Conservation (phyloP, 2,113 vertebrate genomes). For the Tupaia chinensis region DNA sequence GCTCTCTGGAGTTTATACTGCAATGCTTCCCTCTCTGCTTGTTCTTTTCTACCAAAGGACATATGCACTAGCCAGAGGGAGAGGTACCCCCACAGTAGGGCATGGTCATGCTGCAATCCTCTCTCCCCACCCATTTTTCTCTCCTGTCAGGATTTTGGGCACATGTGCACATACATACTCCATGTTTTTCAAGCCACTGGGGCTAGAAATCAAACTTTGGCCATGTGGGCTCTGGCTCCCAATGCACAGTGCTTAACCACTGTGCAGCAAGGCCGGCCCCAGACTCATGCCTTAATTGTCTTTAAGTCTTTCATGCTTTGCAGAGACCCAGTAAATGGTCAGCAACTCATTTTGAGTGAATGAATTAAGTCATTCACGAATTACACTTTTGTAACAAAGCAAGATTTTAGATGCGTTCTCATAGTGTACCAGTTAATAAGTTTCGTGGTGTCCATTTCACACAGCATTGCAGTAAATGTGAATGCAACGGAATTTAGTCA, state of each 20-base stretch:
- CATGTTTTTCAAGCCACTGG: too few species aligned
- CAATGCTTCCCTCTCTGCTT: neutral
- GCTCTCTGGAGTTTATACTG: neutral
- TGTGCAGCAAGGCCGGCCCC: too few species aligned
- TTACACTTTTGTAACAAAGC: neutral
- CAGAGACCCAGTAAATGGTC: neutral
- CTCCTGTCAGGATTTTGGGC: too few species aligned
- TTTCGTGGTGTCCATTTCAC: neutral
- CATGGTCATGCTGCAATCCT: too few species aligned
- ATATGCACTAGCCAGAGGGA: too few species aligned
- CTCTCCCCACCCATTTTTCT: too few species aligned
- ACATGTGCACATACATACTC: too few species aligned
- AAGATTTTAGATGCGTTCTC: neutral
- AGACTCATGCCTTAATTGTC: neutral
- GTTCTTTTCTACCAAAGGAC: neutral
- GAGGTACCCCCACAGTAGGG: too few species aligned
- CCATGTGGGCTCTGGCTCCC: too few species aligned
- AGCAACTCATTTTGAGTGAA: neutral
- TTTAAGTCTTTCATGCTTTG: neutral
- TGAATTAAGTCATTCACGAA: neutral
- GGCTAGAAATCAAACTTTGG: too few species aligned
- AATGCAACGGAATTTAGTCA: neutral
- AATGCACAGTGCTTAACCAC: too few species aligned
- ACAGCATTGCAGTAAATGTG: neutral
- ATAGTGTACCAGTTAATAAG: neutral